Base-by-base conservation (phyloP, 2,797 vertebrate species). In the Antrozous pallidus region DNA sequence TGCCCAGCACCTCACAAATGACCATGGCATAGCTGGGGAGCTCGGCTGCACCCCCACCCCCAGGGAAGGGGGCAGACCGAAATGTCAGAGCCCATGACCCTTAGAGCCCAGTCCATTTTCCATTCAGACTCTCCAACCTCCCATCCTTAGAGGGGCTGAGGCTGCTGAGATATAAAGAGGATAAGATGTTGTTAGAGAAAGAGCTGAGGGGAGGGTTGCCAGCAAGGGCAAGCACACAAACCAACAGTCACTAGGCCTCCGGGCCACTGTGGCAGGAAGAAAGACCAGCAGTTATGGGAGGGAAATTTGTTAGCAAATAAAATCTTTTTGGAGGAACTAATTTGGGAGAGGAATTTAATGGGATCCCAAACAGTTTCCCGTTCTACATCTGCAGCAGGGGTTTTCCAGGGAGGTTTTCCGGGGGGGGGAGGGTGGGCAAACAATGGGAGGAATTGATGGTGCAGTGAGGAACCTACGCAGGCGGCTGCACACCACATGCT, bases 221-320 rank as follows among this genome's bases (percentile, higher is more conserved):
- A 17, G 42, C 9, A 54, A 69, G 75, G 18, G 40, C 36, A 38
- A 38, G 6, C 36, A 69, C 45, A 87, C 38, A 82, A 33, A 20
- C 12, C 40, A 42, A 54, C 2, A 36, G 7, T 8, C 69, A 42
- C 73, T 67, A 74, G 56, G 40, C 31, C 26, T 17, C 40, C 14
- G 24, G 82, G 54, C 26, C 45, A 26, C 88, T 1, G 28, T 65
- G 51, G 36, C 70, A 90, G 95, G 75, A 75, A 87, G 65, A 58
- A 83, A 63, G 22, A 31, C 13, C 8, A 2, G 31, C 40, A 38
- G 22, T 12, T 63, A 36, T 7, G 36, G 47, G 42, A 38, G 33
- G 40, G 42, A 33, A 47, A 49, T 36, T 77, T 49, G 22, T 78
- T 20, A 65, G 42, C 33, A 79, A 74, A 22, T 38, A 56, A 67